A percentile compares a stretch with the other conserved stretches of the same genome.
phyloP scores from a whole-genome alignment of 1,140 invertebrate species.

The Rhopalosiphum maidis region DNA sequence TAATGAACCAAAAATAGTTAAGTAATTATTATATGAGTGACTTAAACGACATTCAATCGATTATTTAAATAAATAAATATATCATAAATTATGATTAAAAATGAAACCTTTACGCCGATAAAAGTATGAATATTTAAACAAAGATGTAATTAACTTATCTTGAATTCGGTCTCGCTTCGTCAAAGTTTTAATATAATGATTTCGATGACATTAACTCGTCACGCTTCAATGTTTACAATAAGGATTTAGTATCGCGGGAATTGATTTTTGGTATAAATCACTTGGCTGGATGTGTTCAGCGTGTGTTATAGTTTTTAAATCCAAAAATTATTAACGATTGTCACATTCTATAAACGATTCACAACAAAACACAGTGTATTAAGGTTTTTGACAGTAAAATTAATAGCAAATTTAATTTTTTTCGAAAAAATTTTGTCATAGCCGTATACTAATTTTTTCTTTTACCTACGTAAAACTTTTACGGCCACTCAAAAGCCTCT shows the following conservation, averaged over 20 bases:
- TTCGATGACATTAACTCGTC: neutral
- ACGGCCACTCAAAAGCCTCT: neutral
- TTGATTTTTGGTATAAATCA: neutral
- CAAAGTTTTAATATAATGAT: neutral
- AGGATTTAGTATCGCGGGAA: slow-evolving; percentile 2
- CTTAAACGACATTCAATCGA: neutral
- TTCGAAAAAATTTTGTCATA: neutral
- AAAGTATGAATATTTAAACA: neutral
- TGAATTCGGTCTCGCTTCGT: neutral
- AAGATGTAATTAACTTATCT: neutral
- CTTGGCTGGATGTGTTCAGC: neutral
- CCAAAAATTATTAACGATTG: neutral
- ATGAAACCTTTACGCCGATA: neutral
- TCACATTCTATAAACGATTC: neutral
- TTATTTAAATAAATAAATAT: neutral
- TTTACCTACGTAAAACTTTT: neutral
- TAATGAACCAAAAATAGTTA: neutral
- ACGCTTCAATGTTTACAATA: neutral
- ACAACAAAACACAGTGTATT: neutral
- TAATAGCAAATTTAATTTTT: neutral
- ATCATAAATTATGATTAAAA: neutral
- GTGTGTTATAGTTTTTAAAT: neutral
- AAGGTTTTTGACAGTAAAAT: neutral
- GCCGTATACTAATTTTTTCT: neutral
- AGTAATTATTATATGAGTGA: neutral